Percentiles rank a stretch among this genome's conserved stretches.
Evolutionary conservation across 2,113 vertebrate species (phyloP).

Genomic region (Alligator sinensis): DNA sequence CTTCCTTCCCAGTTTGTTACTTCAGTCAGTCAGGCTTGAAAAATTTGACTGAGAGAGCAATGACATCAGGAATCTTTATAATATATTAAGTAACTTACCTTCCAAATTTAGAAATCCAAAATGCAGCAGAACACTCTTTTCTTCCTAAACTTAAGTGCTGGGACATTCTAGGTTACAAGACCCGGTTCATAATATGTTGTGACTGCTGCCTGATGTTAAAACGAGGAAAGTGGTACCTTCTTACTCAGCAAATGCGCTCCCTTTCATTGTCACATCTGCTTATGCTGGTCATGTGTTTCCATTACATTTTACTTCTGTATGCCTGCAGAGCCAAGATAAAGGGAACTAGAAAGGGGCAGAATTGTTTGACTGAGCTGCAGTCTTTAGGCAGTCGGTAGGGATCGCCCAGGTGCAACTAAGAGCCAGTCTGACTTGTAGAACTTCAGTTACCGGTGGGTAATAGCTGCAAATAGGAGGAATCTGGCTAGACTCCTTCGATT

Average conservation of each 20-base stretch:
- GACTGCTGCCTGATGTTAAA: neutral
- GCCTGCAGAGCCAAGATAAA: neutral
- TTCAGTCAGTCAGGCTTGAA: neutral
- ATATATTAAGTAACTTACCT: neutral
- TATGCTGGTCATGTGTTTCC: accelerated
- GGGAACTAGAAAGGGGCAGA: neutral
- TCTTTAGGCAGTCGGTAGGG: neutral
- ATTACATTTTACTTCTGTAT: neutral
- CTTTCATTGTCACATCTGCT: neutral
- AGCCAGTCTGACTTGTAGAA: neutral
- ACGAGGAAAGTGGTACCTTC: neutral
- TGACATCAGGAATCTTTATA: neutral
- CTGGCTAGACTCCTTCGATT: neutral
- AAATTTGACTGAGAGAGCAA: neutral
- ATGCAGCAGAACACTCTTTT: neutral
- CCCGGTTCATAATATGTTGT: neutral
- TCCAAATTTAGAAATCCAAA: neutral
- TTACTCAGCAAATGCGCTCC: neutral
- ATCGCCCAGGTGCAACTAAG: neutral
- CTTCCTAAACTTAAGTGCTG: neutral
- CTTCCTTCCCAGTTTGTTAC: neutral
- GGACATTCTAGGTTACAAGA: neutral
- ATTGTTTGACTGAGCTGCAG: neutral
- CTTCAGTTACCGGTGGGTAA: neutral
- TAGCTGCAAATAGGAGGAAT: neutral